These are phyloP conservation scores for Beris chalybata DNA, from an alignment of 2,888 invertebrate species.

Conservation along the genomic window DNA sequence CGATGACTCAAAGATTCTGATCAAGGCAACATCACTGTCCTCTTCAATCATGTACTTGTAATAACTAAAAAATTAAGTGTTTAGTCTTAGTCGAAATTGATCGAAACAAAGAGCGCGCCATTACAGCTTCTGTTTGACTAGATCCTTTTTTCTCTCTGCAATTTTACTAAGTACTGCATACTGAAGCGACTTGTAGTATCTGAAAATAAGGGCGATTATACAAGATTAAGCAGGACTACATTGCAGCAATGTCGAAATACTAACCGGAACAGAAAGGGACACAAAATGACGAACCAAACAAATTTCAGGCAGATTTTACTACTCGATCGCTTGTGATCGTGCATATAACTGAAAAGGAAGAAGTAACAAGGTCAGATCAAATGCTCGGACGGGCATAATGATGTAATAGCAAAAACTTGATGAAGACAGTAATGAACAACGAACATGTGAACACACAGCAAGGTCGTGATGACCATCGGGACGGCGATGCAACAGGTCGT, in stretches of 20 bases:
- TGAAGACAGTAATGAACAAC: constrained; percentile 31
- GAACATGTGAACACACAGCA: constrained; percentile 49
- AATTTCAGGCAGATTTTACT: constrained; percentile 40
- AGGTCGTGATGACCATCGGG: constrained; percentile 47
- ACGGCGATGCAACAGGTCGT: constrained; percentile 46
- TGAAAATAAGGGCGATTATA: constrained; percentile 17
- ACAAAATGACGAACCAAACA: constrained; percentile 44
- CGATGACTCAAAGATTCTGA: constrained; percentile 78
- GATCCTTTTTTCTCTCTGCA: constrained; percentile 43
- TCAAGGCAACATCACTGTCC: constrained; percentile 76
- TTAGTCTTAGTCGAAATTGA: background rate
- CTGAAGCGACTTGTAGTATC: constrained; percentile 45
- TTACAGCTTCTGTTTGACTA: constrained; percentile 44
- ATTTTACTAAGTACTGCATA: constrained; percentile 46
- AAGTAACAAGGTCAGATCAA: background rate
- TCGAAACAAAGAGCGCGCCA: background rate
- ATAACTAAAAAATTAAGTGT: constrained; percentile 54
- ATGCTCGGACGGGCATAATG: background rate
- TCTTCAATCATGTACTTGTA: constrained; percentile 76
- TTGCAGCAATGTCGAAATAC: background rate
- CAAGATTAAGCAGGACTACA: too few species aligned
- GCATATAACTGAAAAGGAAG: constrained; percentile 43
- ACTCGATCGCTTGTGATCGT: constrained; percentile 44
- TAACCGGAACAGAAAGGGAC: constrained; percentile 48
- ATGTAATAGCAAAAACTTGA: background rate